These are phyloP conservation scores for Neuroterus valhalla DNA, from an alignment of 1,140 invertebrate species.

Conservation along the genomic window DNA sequence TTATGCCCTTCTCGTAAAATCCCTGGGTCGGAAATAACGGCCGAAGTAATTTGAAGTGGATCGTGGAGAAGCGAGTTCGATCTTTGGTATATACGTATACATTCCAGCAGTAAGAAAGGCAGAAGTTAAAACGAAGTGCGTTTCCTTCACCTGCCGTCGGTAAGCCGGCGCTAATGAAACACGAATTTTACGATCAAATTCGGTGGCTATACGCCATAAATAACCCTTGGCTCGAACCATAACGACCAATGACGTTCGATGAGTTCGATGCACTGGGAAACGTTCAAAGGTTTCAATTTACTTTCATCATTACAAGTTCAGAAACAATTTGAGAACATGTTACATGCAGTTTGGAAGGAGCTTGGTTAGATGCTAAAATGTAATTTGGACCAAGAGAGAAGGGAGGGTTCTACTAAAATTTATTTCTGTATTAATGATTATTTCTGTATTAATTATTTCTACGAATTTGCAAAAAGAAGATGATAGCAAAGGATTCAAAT, in stretches of 20 bases:
- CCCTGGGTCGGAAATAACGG: too few species aligned
- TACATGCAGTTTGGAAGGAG: not conserved
- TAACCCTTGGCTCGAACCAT: not conserved
- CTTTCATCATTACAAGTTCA: slow-evolving; percentile 29
- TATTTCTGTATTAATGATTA: not conserved
- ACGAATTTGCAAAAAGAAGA: not conserved
- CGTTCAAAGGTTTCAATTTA: slow-evolving; percentile 2
- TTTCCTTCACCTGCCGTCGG: slow-evolving; percentile 4
- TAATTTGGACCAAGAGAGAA: slow-evolving; percentile 9
- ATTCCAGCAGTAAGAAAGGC: slow-evolving; percentile 13
- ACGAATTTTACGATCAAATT: slow-evolving; percentile 28
- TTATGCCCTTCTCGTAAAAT: not conserved
- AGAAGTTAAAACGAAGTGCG: slow-evolving; percentile 10
- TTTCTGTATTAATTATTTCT: not conserved
- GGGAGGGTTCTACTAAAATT: not conserved
- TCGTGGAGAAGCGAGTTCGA: not conserved
- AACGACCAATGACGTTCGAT: slow-evolving; percentile 26
- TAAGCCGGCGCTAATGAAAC: slow-evolving; percentile 23
- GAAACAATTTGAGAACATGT: slow-evolving; percentile 24
- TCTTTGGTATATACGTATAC: not conserved
- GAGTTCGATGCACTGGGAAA: not conserved
- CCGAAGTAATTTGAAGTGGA: too few species aligned
- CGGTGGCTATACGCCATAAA: slow-evolving; percentile 1
- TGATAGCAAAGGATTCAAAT: too few species aligned
- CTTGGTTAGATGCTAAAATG: not conserved